phyloP scores from a whole-genome alignment of 1,140 invertebrate genomes.

The Brachionus rubens region DNA sequence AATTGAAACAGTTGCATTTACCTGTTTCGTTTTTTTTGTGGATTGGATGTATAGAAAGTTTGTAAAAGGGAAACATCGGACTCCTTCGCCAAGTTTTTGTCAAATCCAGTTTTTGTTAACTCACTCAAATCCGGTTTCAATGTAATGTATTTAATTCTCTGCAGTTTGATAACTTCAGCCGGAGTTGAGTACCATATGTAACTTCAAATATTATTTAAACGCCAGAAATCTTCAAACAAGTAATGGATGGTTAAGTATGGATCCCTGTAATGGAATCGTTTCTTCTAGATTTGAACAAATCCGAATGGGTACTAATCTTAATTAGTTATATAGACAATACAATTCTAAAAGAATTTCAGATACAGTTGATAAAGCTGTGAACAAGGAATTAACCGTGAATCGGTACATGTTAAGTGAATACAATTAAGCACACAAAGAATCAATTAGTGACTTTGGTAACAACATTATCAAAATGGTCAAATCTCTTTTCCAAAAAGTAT shows the following conservation, averaged over 20 bases:
- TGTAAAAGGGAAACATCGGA: neutral
- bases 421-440: neutral
- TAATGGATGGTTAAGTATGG: slow-evolving; percentile 3
- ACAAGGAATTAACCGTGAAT: neutral
- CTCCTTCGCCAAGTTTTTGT: neutral
- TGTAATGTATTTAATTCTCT: neutral
- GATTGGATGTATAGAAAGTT: neutral
- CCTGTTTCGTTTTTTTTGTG: neutral
- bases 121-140: neutral
- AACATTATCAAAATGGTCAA: no score
- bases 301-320: neutral
- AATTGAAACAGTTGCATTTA: neutral
- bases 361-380: neutral
- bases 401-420: neutral
- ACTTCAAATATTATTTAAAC: neutral
- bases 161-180: neutral
- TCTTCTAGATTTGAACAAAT: neutral
- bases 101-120: no score
- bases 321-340: neutral
- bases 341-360: neutral
- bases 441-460: no score
- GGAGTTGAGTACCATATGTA: neutral
- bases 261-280: neutral
- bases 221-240: neutral
- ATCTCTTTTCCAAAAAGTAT: no score